Evolutionary conservation across 2,888 invertebrate species (phyloP).

Genomic region (Eutolmus rufibarbis): DNA sequence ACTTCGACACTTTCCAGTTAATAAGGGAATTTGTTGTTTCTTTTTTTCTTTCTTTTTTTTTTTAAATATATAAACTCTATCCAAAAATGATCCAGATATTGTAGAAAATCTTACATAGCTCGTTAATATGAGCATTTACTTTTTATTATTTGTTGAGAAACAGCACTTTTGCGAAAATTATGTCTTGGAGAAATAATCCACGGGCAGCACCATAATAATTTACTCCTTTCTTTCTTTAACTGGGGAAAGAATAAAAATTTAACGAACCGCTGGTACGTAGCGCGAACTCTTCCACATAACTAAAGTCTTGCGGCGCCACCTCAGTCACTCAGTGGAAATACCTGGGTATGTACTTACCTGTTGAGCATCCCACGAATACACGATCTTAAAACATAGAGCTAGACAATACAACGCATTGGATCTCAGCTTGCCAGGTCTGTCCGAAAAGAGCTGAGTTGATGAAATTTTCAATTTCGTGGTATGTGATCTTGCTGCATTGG

Average conservation of each 20-base stretch:
- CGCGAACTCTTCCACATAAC: slow-evolving; percentile 60
- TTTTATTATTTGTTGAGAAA: neutral
- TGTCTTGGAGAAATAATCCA: neutral
- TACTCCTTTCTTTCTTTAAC: neutral
- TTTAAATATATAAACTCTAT: neutral
- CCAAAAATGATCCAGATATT: neutral
- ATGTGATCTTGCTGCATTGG: neutral
- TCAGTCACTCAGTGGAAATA: slow-evolving; percentile 52
- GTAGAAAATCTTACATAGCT: neutral
- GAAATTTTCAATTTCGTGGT: neutral
- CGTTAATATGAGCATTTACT: neutral
- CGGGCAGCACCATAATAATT: neutral
- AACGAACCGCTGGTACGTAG: slow-evolving; percentile 56
- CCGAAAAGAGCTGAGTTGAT: neutral
- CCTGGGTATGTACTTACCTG: neutral
- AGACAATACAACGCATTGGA: neutral
- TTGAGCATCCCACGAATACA: slow-evolving; percentile 8
- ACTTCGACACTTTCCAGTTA: neutral
- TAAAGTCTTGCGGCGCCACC: slow-evolving; percentile 60
- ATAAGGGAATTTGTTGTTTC: neutral
- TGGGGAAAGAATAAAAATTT: neutral
- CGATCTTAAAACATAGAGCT: neutral
- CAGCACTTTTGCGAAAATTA: neutral
- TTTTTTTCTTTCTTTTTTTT: no score
- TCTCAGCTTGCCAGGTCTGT: neutral